These are phyloP conservation scores for Dryobota labecula DNA, from an alignment of 2,888 invertebrate species.

Conservation along the genomic window DNA sequence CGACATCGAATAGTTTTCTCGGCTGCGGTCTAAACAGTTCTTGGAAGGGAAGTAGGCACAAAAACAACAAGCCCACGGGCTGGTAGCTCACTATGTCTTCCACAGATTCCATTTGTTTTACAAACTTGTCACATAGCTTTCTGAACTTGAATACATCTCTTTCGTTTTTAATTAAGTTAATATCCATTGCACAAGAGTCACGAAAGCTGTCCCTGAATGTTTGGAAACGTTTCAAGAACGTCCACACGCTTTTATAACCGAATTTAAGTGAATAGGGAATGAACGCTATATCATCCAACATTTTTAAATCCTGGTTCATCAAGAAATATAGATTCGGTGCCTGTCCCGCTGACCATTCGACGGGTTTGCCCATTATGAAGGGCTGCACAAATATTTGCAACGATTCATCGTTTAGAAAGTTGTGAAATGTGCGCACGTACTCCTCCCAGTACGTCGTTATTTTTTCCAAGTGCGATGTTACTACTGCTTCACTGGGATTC, in stretches of 20 bases:
- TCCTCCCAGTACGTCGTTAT: constrained; percentile 92
- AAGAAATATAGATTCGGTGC: constrained; percentile 93
- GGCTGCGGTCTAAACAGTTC: constrained; percentile 93
- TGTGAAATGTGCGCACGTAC: constrained; percentile 92
- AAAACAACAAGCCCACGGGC: constrained; percentile 93
- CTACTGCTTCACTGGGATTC: constrained; percentile 91
- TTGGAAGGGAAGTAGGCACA: constrained; percentile 93
- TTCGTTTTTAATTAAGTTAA: constrained; percentile 91
- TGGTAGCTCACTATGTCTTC: constrained; percentile 92
- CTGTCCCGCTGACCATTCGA: constrained; percentile 93
- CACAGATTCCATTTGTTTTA: constrained; percentile 92
- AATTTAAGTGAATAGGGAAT: constrained; percentile 90
- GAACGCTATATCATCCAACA: constrained; percentile 89
- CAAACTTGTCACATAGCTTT: constrained; percentile 92
- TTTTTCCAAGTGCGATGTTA: constrained; percentile 90
- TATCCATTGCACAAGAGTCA: constrained; percentile 92
- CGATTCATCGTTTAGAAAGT: constrained; percentile 93
- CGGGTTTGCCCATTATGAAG: constrained; percentile 95
- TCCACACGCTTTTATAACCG: constrained; percentile 92
- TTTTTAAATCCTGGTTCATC: constrained; percentile 92
- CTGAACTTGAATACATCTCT: constrained; percentile 92
- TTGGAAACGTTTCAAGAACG: constrained; percentile 92
- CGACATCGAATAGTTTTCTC: constrained; percentile 91
- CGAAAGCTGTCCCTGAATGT: constrained; percentile 92
- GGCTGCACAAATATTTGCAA: constrained; percentile 95